Evolutionary conservation across 2,113 vertebrate species (phyloP).

Genomic region (Amazona guildingii): DNA sequence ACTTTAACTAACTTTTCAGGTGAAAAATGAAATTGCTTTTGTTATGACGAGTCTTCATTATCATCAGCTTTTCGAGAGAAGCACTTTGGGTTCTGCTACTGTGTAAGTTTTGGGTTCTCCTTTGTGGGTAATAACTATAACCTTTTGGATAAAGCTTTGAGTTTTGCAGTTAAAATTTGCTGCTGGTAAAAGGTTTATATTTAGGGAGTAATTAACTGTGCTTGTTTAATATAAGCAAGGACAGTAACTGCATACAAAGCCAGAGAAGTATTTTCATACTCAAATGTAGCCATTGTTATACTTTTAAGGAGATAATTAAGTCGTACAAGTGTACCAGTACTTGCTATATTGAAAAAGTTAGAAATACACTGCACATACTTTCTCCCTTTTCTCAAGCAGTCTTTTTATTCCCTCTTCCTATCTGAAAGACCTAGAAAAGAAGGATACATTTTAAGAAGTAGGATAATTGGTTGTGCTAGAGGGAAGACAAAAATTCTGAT

Average conservation of each 20-base stretch:
- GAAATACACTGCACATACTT: neutral
- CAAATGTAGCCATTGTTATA: neutral
- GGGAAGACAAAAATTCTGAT: neutral
- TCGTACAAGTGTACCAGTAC: neutral
- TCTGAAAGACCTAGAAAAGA: neutral
- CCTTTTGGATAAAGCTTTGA: constrained; percentile 13
- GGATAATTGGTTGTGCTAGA: neutral
- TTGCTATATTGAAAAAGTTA: neutral
- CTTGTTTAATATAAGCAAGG: neutral
- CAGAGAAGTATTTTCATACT: neutral
- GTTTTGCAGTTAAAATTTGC: neutral
- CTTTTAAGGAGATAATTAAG: neutral
- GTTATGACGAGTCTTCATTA: constrained; percentile 85
- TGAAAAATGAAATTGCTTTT: constrained; percentile 80
- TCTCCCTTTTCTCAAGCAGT: neutral
- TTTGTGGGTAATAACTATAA: constrained; percentile 21
- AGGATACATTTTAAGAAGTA: neutral
- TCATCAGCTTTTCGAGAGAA: constrained; percentile 86
- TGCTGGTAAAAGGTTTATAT: neutral
- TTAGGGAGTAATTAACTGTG: neutral
- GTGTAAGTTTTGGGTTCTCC: constrained; percentile 73
- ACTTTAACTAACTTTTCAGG: constrained; percentile 77
- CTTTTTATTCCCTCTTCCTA: neutral
- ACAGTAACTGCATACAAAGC: neutral
- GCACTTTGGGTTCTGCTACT: constrained; percentile 77